These are phyloP conservation scores for Xenentodon cancila DNA, from an alignment of 2,797 vertebrate genomes.

Conservation along the genomic window DNA sequence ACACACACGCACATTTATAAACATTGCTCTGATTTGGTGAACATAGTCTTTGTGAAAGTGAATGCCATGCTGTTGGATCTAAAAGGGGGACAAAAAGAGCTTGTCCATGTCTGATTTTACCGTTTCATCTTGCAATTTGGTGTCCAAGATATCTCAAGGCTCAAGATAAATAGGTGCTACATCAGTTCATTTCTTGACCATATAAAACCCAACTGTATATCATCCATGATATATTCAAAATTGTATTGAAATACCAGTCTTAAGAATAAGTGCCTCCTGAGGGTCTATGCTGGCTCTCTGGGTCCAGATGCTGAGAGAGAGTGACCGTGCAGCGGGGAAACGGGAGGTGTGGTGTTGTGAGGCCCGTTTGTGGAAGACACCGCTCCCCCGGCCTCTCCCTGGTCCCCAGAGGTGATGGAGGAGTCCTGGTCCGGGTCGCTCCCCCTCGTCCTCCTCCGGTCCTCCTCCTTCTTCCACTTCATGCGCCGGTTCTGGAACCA, in stretches of 20 bases:
- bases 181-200: no score
- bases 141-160: no score
- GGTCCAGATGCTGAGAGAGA: conserved; percentile 43
- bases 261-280: neutral
- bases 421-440: conserved; percentile 91
- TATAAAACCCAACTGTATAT: no score
- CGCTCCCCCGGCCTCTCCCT: conserved; percentile 75
- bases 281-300: conserved; percentile 75
- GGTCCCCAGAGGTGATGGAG: conserved; percentile 89
- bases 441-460: conserved; percentile 85
- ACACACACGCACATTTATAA: neutral
- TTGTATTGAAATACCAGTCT: neutral
- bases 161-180: no score
- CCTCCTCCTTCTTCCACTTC: conserved; percentile 99
- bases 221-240: no score
- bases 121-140: no score
- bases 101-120: no score
- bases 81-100: no score
- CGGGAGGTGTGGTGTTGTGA: conserved; percentile 57
- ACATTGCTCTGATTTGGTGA: neutral
- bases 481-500: conserved; percentile 97
- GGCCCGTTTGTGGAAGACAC: conserved; percentile 62
- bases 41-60: no score
- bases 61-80: no score
- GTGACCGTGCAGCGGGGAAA: conserved; percentile 73